Percentiles rank a stretch among this genome's conserved stretches.
Conservation (phyloP, 2,113 vertebrate species). For the Coryphaenoides rupestris region DNA sequence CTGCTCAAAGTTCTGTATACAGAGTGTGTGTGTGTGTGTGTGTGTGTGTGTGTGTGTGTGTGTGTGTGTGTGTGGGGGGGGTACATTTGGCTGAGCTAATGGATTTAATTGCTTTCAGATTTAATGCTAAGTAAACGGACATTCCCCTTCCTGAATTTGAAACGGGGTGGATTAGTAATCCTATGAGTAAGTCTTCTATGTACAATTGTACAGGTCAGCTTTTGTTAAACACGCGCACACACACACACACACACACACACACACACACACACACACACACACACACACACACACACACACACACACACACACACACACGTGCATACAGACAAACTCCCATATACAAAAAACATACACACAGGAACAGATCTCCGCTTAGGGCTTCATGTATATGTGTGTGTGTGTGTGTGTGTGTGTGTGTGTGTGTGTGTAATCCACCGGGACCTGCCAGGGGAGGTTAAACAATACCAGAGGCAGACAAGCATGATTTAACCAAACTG, state of each 20-base stretch:
- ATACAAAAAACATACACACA: too few species aligned
- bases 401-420: constrained; percentile 35
- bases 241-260: neutral
- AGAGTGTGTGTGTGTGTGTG: too few species aligned
- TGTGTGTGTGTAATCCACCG: constrained; percentile 43
- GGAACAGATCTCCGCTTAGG: constrained; percentile 7
- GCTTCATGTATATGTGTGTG: constrained; percentile 26
- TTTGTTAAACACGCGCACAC: neutral
- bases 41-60: too few species aligned
- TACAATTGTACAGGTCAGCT: neutral
- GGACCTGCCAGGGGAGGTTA: constrained; percentile 37
- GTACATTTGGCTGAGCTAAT: constrained; percentile 47
- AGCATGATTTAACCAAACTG: constrained; percentile 40
- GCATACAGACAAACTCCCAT: too few species aligned
- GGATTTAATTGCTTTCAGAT: constrained; percentile 63
- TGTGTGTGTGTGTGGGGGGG: too few species aligned
- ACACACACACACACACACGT: neutral
- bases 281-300: constrained; percentile 2
- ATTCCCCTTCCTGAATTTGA: constrained; percentile 35
- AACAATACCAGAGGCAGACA: constrained; percentile 40
- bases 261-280: neutral
- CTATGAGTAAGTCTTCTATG: neutral
- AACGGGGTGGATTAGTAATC: constrained; percentile 33
- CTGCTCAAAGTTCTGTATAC: constrained; percentile 30
- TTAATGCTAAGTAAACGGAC: constrained; percentile 27